Conservation (phyloP, 1,140 invertebrate genomes). For the Centruroides vittatus region DNA sequence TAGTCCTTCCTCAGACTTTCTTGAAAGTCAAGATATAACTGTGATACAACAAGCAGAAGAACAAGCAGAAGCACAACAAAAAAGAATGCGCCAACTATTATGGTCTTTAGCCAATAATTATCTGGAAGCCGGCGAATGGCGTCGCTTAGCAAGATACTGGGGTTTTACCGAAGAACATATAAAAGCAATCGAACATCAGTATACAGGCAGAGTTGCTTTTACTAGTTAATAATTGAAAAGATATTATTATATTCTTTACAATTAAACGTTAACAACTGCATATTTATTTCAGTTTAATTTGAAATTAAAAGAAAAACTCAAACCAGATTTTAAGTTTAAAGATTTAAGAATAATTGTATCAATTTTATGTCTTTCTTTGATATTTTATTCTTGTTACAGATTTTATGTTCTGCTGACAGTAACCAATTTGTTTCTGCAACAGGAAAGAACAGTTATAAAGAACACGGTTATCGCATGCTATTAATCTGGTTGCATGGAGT, state of each 20-base stretch:
- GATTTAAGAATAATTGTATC: too few species aligned
- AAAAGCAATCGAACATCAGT: constrained; percentile 56
- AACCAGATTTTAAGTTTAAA: too few species aligned
- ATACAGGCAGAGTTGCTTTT: constrained; percentile 40
- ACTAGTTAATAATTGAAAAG: not conserved
- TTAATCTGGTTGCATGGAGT: constrained; percentile 54
- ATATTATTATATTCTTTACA: too few species aligned
- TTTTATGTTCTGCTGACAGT: too few species aligned
- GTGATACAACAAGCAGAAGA: constrained; percentile 3
- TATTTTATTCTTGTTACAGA: too few species aligned
- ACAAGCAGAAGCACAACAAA: constrained; percentile 19
- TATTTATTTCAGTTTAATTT: too few species aligned
- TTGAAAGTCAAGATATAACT: too few species aligned
- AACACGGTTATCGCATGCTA: constrained; percentile 53
- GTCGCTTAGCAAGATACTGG: constrained; percentile 50
- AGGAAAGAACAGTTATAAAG: constrained; percentile 57
- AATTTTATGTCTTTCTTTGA: too few species aligned
- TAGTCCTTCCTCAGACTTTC: not conserved
- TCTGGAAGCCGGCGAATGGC: constrained; percentile 50
- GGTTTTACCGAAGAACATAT: constrained; percentile 56
- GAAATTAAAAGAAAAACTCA: too few species aligned
- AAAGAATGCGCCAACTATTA: constrained; percentile 36
- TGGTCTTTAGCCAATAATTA: constrained; percentile 53
- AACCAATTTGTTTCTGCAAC: constrained; percentile 3
- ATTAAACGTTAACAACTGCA: too few species aligned